phyloP scores from a whole-genome alignment of 1,140 invertebrate species.

The Lepidurus couesii region DNA sequence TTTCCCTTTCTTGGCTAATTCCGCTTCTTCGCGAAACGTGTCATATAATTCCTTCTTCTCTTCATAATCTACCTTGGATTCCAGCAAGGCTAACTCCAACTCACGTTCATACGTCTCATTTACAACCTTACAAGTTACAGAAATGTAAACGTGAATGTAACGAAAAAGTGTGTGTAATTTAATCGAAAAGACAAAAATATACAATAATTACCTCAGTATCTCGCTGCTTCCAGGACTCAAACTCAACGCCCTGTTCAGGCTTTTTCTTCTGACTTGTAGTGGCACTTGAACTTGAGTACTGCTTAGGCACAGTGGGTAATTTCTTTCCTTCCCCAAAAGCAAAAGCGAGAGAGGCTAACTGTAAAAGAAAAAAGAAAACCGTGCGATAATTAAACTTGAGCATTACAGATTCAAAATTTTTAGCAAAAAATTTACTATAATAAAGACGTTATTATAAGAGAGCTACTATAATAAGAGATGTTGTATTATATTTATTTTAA shows the following conservation, averaged over 20 bases:
- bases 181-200: background rate
- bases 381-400: slow-evolving; percentile 11
- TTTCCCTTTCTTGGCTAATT: slow-evolving; percentile 47
- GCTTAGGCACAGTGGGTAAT: slow-evolving; percentile 41
- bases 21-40: slow-evolving; percentile 47
- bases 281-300: slow-evolving; percentile 37
- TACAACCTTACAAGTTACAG: slow-evolving; percentile 47
- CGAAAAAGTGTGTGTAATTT: slow-evolving; percentile 27
- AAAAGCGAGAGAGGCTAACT: slow-evolving; percentile 27
- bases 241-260: slow-evolving; percentile 42
- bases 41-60: slow-evolving; percentile 55
- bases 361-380: slow-evolving; percentile 18
- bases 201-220: slow-evolving; percentile 46
- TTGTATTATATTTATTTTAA: background rate
- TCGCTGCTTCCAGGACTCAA: slow-evolving; percentile 57
- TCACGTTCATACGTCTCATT: slow-evolving; percentile 59
- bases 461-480: background rate
- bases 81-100: slow-evolving; percentile 58
- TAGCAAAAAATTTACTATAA: background rate
- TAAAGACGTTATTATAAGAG: background rate
- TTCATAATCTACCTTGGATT: slow-evolving; percentile 64
- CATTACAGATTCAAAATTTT: slow-evolving; percentile 32
- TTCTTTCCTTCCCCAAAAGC: slow-evolving; percentile 23
- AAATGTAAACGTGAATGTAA: slow-evolving; percentile 20
- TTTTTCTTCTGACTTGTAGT: background rate